Percentiles rank a stretch among this genome's conserved stretches.
Evolutionary conservation across 2,113 vertebrate species (phyloP).

Genomic region (Nanorana parkeri): DNA sequence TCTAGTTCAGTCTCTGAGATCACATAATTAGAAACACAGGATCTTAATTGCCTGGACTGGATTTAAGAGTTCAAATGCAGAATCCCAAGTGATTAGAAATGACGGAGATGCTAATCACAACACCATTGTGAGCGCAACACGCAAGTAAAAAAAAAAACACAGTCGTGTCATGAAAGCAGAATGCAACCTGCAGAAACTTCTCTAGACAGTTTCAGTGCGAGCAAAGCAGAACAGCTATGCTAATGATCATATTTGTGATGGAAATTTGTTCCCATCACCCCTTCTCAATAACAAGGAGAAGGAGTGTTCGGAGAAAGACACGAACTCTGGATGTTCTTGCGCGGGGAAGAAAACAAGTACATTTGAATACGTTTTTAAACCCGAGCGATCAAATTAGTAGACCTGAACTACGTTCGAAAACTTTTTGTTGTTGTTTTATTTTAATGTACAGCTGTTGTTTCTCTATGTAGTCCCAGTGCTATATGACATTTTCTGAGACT

Average conservation of each 20-base stretch:
- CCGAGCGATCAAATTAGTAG: background rate
- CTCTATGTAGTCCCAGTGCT: too few relatives aligned
- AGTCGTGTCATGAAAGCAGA: slow-evolving; percentile 31
- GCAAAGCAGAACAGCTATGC: slow-evolving; percentile 49
- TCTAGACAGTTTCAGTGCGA: slow-evolving; percentile 38
- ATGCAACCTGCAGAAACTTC: slow-evolving; percentile 40
- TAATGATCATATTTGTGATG: slow-evolving; percentile 55
- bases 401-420: background rate
- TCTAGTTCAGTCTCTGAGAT: slow-evolving; percentile 22
- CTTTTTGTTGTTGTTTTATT: too few relatives aligned
- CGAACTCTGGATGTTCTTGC: slow-evolving; percentile 13
- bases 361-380: background rate
- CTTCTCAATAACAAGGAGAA: slow-evolving; percentile 13
- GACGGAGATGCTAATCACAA: slow-evolving; percentile 53
- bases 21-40: slow-evolving; percentile 49
- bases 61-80: slow-evolving; percentile 49
- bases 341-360: slow-evolving; percentile 24
- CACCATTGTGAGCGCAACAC: slow-evolving; percentile 39
- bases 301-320: slow-evolving; percentile 14
- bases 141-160: background rate
- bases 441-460: too few relatives aligned
- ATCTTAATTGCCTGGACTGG: slow-evolving; percentile 53
- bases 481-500: too few relatives aligned
- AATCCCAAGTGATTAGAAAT: slow-evolving; percentile 54
- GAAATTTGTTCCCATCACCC: slow-evolving; percentile 31